Conservation (phyloP, 2,797 vertebrate genomes). For the Darevskia mixta region DNA sequence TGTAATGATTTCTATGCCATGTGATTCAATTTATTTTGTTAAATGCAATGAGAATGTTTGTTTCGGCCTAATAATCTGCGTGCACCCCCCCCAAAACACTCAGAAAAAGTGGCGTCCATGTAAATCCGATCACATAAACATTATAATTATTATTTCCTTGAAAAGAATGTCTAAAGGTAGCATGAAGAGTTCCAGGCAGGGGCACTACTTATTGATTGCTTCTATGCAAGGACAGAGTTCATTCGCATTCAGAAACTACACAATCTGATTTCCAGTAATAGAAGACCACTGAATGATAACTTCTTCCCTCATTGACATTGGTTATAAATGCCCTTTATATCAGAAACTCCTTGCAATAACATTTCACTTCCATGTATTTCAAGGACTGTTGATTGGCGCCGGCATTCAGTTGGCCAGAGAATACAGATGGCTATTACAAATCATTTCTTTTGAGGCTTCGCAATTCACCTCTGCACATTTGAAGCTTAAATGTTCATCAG, state of each 20-base stretch:
- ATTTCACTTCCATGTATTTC: slow-evolving; percentile 61
- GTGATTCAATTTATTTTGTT: slow-evolving; percentile 75
- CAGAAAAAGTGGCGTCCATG: slow-evolving; percentile 66
- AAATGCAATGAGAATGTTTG: slow-evolving; percentile 71
- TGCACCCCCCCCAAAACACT: slow-evolving; percentile 41
- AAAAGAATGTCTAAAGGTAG: slow-evolving; percentile 49
- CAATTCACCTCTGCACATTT: slow-evolving; percentile 27
- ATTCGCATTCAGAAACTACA: slow-evolving; percentile 47
- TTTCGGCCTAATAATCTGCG: slow-evolving; percentile 72
- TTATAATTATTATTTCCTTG: slow-evolving; percentile 60
- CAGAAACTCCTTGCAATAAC: slow-evolving; percentile 50
- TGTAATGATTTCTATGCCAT: slow-evolving; percentile 80
- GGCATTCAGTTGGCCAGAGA: not conserved
- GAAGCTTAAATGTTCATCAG: not conserved
- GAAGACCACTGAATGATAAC: slow-evolving; percentile 18
- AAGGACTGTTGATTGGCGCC: slow-evolving; percentile 51
- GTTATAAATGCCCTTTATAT: slow-evolving; percentile 53
- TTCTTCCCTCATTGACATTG: slow-evolving; percentile 41
- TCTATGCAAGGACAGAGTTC: slow-evolving; percentile 33
- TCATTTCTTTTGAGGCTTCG: not conserved
- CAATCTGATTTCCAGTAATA: slow-evolving; percentile 2
- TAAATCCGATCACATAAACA: slow-evolving; percentile 64
- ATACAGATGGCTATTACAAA: not conserved
- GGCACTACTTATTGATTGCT: slow-evolving; percentile 54
- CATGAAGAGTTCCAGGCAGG: slow-evolving; percentile 22